A percentile compares a stretch with the other conserved stretches of the same genome.
phyloP scores from a whole-genome alignment of 1,140 invertebrate species.

The Leptinotarsa lineolata region DNA sequence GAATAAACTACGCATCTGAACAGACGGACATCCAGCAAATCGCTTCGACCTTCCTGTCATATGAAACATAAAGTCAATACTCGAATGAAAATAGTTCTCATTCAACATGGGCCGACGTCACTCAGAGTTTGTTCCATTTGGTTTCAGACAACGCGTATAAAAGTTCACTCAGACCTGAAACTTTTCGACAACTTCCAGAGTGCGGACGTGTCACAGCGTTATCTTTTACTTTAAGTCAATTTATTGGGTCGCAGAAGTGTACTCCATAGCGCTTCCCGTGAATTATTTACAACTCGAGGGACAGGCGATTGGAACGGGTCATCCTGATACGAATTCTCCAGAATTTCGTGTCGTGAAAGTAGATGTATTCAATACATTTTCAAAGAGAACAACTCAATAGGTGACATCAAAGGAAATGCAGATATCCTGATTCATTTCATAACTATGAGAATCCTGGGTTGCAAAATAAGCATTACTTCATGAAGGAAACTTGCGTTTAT shows the following conservation, averaged over 20 bases:
- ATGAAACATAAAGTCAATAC: neutral
- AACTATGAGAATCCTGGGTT: too few species aligned
- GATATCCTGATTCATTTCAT: too few species aligned
- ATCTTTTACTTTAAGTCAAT: conserved; percentile 9
- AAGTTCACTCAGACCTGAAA: conserved; percentile 1
- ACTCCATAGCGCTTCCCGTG: conserved; percentile 1
- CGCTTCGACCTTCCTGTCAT: neutral
- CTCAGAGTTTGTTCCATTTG: conserved; percentile 2
- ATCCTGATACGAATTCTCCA: neutral
- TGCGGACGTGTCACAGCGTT: conserved; percentile 7
- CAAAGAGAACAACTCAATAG: too few species aligned
- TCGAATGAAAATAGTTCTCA: conserved; percentile 1
- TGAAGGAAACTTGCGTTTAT: too few species aligned
- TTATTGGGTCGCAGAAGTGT: conserved; percentile 5
- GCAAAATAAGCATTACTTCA: too few species aligned
- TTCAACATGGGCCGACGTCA: neutral
- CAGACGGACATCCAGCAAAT: neutral
- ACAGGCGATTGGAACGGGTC: neutral
- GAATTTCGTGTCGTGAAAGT: too few species aligned
- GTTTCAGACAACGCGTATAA: conserved; percentile 8
- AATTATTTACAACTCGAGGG: conserved; percentile 6
- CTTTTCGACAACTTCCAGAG: conserved; percentile 7
- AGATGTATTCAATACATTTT: too few species aligned
- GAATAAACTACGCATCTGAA: too few species aligned
- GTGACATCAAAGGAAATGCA: too few species aligned